Percentiles rank a stretch among this genome's conserved stretches.
Conservation (phyloP, 1,140 invertebrate genomes). For the Potamilus streckersoni region DNA sequence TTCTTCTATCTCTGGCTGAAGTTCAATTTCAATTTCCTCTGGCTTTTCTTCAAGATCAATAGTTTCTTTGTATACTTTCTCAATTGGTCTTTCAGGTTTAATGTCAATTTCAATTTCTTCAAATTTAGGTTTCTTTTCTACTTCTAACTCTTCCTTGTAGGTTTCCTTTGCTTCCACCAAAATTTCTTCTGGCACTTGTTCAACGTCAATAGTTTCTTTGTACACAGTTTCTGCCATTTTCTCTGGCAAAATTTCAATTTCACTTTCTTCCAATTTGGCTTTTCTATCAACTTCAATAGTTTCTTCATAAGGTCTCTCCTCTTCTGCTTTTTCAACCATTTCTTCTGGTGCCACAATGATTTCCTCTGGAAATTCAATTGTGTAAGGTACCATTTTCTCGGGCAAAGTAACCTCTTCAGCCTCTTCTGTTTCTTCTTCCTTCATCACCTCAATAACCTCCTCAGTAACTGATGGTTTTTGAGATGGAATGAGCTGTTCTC, state of each 20-base stretch:
- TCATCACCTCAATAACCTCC: slow-evolving; percentile 1
- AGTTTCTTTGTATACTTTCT: background rate
- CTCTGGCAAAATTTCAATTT: slow-evolving; percentile 5
- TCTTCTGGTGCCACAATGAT: background rate
- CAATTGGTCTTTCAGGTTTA: background rate
- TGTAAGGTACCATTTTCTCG: background rate
- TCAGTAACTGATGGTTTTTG: slow-evolving; percentile 10
- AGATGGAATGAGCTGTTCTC: slow-evolving; percentile 3
- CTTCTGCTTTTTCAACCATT: background rate
- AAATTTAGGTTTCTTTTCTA: slow-evolving; percentile 9
- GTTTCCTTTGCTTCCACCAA: slow-evolving; percentile 7
- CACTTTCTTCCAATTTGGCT: slow-evolving; percentile 1
- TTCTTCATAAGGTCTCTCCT: background rate
- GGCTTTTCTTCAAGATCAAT: background rate
- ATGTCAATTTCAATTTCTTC: slow-evolving; percentile 11
- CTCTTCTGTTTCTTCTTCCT: background rate
- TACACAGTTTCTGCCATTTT: slow-evolving; percentile 6
- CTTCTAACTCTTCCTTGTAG: background rate
- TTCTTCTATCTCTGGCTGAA: slow-evolving; percentile 7
- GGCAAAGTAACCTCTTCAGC: slow-evolving; percentile 6
- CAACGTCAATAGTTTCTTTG: slow-evolving; percentile 10
- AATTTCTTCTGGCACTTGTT: slow-evolving; percentile 7
- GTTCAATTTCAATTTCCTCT: slow-evolving; percentile 19
- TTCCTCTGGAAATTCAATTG: background rate
- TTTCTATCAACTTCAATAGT: slow-evolving; percentile 5